Evolutionary conservation across 1,140 invertebrate genomes (phyloP).

Genomic region (Neomicropteryx cornuta): DNA sequence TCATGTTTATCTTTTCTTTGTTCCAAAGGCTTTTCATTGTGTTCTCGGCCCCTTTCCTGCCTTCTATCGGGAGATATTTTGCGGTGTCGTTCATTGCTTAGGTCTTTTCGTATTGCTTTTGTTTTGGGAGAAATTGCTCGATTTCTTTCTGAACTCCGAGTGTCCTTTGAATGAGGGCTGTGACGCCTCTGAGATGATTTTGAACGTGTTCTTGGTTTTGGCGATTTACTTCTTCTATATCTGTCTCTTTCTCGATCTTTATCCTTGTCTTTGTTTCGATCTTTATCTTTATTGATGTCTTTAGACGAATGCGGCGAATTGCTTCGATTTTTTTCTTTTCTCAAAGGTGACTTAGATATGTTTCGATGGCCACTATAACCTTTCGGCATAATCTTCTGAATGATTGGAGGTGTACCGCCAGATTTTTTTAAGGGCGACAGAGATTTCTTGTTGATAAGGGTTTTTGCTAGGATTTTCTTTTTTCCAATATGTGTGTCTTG

Average conservation of each 20-base stretch:
- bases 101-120: conserved; percentile 27
- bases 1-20: conserved; percentile 39
- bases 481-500: conserved; percentile 20
- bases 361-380: conserved; percentile 23
- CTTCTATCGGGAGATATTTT: conserved; percentile 31
- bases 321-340: conserved; percentile 33
- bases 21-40: conserved; percentile 36
- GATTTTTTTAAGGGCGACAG: conserved; percentile 37
- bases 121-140: conserved; percentile 37
- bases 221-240: conserved; percentile 30
- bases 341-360: conserved; percentile 32
- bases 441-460: conserved; percentile 32
- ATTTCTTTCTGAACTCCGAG: conserved; percentile 33
- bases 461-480: conserved; percentile 28
- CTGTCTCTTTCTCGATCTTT: conserved; percentile 30
- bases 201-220: conserved; percentile 28
- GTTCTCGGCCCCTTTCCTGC: conserved; percentile 30
- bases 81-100: conserved; percentile 31
- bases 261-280: conserved; percentile 28
- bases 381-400: conserved; percentile 33
- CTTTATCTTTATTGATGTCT: conserved; percentile 34
- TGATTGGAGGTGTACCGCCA: conserved; percentile 37
- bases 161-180: conserved; percentile 31
- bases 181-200: conserved; percentile 28
- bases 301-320: conserved; percentile 26